phyloP scores from a whole-genome alignment of 2,888 invertebrate genomes.

The Nemoura dubitans region DNA sequence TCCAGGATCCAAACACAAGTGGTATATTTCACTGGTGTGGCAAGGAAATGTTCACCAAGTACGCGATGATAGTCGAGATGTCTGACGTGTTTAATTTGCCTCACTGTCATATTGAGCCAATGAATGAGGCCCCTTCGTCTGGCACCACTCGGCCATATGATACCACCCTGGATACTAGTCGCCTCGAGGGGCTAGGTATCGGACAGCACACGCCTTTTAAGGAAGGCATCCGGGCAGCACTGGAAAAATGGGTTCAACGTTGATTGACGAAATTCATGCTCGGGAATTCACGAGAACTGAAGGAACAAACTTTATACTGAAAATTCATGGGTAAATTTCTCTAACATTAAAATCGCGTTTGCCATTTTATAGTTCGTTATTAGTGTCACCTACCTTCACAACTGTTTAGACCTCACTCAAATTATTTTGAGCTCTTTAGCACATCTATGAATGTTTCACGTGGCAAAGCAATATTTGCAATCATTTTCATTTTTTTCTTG shows the following conservation, averaged over 20 bases:
- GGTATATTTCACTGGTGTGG: constrained; percentile 65
- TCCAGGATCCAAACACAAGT: constrained; percentile 48
- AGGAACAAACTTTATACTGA: background rate
- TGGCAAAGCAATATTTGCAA: constrained; percentile 91
- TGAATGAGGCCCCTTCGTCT: constrained; percentile 54
- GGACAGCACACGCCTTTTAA: constrained; percentile 58
- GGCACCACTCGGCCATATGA: constrained; percentile 59
- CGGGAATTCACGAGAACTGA: constrained; percentile 1
- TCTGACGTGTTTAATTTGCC: constrained; percentile 59
- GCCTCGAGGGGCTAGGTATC: constrained; percentile 57
- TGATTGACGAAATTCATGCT: background rate
- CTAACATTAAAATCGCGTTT: background rate
- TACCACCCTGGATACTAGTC: constrained; percentile 57
- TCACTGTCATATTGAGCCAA: constrained; percentile 58
- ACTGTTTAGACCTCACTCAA: background rate
- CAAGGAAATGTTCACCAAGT: constrained; percentile 62
- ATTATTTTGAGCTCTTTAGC: constrained; percentile 71
- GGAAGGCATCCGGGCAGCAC: constrained; percentile 55
- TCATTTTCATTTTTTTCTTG: constrained; percentile 90
- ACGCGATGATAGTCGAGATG: constrained; percentile 62
- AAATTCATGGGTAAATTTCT: background rate
- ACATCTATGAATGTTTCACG: constrained; percentile 94
- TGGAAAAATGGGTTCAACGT: constrained; percentile 52
- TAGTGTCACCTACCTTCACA: background rate
- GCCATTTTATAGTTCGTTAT: background rate